Percentiles rank a stretch among this genome's conserved stretches.
These are phyloP conservation scores for Ascidia mentula DNA, from an alignment of 23 tunicate genomes.

Conservation along the genomic window DNA sequence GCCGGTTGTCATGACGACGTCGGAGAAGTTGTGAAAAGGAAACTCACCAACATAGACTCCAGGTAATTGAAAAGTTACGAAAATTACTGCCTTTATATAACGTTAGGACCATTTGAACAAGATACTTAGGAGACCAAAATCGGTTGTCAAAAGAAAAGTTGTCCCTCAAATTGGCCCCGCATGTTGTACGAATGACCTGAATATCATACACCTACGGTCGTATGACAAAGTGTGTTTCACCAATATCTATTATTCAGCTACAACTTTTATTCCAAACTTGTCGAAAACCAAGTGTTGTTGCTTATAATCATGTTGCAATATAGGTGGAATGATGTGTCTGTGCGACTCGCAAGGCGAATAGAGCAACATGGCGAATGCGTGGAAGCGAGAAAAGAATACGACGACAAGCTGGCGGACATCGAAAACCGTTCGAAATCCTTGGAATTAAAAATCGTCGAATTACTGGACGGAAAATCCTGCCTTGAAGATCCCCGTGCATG, in stretches of 20 bases:
- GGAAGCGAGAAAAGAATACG: slow-evolving; percentile 19
- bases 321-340: slow-evolving; percentile 42
- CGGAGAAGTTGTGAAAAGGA: slow-evolving; percentile 30
- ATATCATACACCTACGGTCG: no score
- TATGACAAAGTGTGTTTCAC: no score
- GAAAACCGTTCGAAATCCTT: slow-evolving; percentile 20
- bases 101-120: no score
- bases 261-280: background rate
- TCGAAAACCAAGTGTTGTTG: no score
- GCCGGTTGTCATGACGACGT: slow-evolving; percentile 41
- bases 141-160: no score
- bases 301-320: no score
- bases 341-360: background rate
- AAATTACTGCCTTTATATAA: no score
- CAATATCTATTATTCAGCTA: no score
- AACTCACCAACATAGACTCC: slow-evolving; percentile 17
- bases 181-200: no score
- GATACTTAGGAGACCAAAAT: no score
- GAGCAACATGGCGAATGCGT: slow-evolving; percentile 11
- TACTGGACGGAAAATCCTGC: background rate
- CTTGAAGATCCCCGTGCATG: slow-evolving; percentile 46
- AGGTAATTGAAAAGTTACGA: slow-evolving; percentile 13
- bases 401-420: slow-evolving; percentile 14
- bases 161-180: no score
- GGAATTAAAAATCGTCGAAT: slow-evolving; percentile 12